Evolutionary conservation across 2,113 vertebrate genomes (phyloP), one percentile per base, ranked within the genome.

Genomic region (Equus quagga): DNA sequence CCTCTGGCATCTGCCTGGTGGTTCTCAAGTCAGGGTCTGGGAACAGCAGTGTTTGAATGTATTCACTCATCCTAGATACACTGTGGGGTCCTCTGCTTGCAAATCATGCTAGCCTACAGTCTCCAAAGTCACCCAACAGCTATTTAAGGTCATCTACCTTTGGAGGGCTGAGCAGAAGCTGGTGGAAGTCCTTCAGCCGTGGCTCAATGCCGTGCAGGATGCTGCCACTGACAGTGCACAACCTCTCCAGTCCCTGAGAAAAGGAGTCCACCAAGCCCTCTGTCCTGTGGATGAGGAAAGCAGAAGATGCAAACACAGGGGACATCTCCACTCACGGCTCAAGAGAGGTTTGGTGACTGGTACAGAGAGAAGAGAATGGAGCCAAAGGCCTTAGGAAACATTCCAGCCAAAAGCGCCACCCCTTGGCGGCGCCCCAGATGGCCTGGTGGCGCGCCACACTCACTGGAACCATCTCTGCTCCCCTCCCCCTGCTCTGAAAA

Each of bases 161-260:
- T 90, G 99, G 99, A 6, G 99, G 99, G 92, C 98, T 98, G 98
- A 99, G 99, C 96, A 99, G 99, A 93, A 99, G 99, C 97, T 99
- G 99, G 98, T 99, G 99, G 99, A 99, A 99, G 98, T 99, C 99
- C 98, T 99, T 99, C 98, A 99, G 99, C 97, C 99, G 98, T 24
- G 99, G 99, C 98, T 99, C 99, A 85, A 99, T 99, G 94, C 99
- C 99, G 11, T 98, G 98, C 84, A 99, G 97, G 98, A 99, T 99
- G 98, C 99, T 99, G 99, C 99, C 99, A 98, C 97, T 99, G 99
- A 99, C 99, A 98, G 99, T 98, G 98, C 99, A 99, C 98, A 99
- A 98, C 99, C 99, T 99, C 99, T 99, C 99, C 97, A 99, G 99
- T 99, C 99, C 99, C 99, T 99, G 99, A 99, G 99, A 99, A 99